Percentiles rank a stretch among this genome's conserved stretches.
phyloP scores from a whole-genome alignment of 2,888 invertebrate genomes.

The Stegana nigrithorax region DNA sequence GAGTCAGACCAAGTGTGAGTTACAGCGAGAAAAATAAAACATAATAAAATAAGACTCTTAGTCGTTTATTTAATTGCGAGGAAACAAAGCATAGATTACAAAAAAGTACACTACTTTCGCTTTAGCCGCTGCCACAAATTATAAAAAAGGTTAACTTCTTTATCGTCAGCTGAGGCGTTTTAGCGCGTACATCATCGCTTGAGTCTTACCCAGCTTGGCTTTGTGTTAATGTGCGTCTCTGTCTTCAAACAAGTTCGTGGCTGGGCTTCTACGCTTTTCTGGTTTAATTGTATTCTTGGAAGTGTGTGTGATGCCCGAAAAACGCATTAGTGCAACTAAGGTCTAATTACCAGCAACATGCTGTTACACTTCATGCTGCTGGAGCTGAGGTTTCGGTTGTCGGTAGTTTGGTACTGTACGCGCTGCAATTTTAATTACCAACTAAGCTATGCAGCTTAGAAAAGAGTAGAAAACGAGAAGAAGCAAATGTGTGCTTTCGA shows the following conservation, averaged over 20 bases:
- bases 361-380: constrained; percentile 14
- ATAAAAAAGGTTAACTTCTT: no score
- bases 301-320: constrained; percentile 22
- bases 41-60: no score
- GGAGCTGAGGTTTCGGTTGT: constrained; percentile 27
- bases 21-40: not conserved
- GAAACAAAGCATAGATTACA: no score
- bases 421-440: constrained; percentile 35
- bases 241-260: not conserved
- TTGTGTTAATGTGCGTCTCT: constrained; percentile 13
- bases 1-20: no score
- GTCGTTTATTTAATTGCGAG: no score
- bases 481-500: not conserved
- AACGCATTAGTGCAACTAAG: constrained; percentile 26
- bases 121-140: no score
- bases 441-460: no score
- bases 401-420: no score
- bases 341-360: constrained; percentile 36
- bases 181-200: no score
- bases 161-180: no score
- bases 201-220: constrained; percentile 37
- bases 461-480: no score
- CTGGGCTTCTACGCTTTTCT: constrained; percentile 29
- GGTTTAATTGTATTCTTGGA: constrained; percentile 29
- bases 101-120: no score